Base-by-base conservation (phyloP, 2,797 vertebrate species). In the Chromobotia macracanthus region DNA sequence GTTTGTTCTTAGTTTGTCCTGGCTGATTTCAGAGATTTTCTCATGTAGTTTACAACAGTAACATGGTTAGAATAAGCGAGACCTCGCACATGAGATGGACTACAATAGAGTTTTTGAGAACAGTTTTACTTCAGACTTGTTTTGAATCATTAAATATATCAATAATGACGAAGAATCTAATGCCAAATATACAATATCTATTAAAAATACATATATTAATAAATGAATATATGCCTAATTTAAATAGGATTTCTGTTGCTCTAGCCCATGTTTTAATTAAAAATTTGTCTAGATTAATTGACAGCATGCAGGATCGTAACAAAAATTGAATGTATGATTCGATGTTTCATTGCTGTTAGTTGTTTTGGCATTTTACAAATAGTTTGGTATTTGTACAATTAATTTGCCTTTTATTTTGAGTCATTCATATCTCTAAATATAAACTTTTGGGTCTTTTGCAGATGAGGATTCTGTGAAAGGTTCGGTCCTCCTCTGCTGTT, bases 171-270 rank as follows among this genome's bases (percentile, higher is more conserved):
- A 95, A 94, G 92, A 92, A 93, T 93, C 94, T 95, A 95, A 95
- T 94, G 94, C 96, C 95, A 95, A 96, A 95, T 95, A 95, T 93
- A 91, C 91, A 91, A 89, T 93, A 92, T 94, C 94, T 96, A 94
- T 96, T 92, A 93, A 90, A 91, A 92, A 92, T 92, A 94, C 71
- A 81, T 93, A 93, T 93, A 94, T 91, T 92, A 90, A 93, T 92
- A 94, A 92, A 93, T 90, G 93, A 91, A 96, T 91, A 90, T 92
- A 92, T 91, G 89, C 91, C 92, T 94, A 92, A 94, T 90, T 94
- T 15, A 89, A 88, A 91, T 91, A 92, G 91, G 90, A 93, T 93
- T 91, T 92, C 95, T 94, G 86, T 93, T 88, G 92, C 92, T 94
- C 91, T 94, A 94, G 93, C 92, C 92, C 94, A 93, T 92, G 90